Conservation (phyloP, 2,888 invertebrate genomes). For the Ernsta delagoae region DNA sequence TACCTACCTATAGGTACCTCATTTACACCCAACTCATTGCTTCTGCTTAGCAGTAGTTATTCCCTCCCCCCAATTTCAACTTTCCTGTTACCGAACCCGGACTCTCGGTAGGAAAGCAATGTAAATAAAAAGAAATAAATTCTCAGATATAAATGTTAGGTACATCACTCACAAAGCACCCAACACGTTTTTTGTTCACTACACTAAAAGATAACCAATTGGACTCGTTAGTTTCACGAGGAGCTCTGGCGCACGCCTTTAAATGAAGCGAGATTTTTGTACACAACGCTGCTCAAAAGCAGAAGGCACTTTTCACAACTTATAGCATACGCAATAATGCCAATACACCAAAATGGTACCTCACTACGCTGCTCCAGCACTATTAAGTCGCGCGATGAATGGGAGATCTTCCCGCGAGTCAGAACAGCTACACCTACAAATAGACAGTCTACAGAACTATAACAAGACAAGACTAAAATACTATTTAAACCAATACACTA, state of each 20-base stretch:
- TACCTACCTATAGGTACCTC: too few relatives aligned
- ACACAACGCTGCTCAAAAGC: conserved; percentile 82
- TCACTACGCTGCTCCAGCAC: conserved; percentile 59
- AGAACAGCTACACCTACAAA: conserved; percentile 29
- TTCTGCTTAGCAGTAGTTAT: conserved; percentile 60
- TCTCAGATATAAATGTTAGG: conserved; percentile 82
- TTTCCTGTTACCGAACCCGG: conserved; percentile 83
- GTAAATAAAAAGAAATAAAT: conserved; percentile 70
- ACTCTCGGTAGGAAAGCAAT: conserved; percentile 76
- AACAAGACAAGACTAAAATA: conserved; percentile 11
- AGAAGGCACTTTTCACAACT: conserved; percentile 70
- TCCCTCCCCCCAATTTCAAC: conserved; percentile 72
- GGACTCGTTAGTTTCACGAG: conserved; percentile 52
- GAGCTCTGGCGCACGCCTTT: conserved; percentile 74
- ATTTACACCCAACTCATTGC: conserved; percentile 46
- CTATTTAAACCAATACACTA: conserved; percentile 46
- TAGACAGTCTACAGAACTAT: conserved; percentile 18
- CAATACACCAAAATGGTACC: conserved; percentile 58
- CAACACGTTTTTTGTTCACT: conserved; percentile 70
- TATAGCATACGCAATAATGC: conserved; percentile 71
- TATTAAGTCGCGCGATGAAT: conserved; percentile 34
- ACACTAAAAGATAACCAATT: conserved; percentile 53
- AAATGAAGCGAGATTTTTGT: conserved; percentile 65
- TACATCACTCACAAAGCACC: conserved; percentile 83
- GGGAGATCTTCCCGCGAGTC: conserved; percentile 10